Base-by-base conservation (phyloP, 2,888 invertebrate genomes). In the Synanthedon myopaeformis region DNA sequence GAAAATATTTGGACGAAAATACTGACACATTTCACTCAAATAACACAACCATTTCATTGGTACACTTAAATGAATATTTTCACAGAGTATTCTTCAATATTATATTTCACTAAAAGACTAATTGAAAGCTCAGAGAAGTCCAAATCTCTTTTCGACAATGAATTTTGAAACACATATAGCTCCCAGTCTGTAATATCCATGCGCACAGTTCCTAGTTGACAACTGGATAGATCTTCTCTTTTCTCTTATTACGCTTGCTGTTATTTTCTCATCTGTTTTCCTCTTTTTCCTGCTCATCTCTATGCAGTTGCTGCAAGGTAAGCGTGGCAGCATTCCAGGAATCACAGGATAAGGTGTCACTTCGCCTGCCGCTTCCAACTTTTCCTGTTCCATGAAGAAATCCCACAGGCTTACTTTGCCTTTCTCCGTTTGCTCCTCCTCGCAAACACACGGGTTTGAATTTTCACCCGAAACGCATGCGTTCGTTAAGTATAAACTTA, bases 271-370 rank as follows among this genome's bases (percentile, higher is more conserved):
- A 5, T 45, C 45, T 1, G 45, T 17, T 23, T 49, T 49, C 49
- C 49, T 49, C 49, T 49, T 49, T 10, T 4, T 49, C 23, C 49
- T 45, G n/a, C 10, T 58, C 11, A 57, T 61, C 11, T 62, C 63
- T 10, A 59, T n/a, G 53, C 70, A 72, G 55, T 67, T 64, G 3
- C 56, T 56, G 52, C 72, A 72, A 0, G 63, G 61, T 0, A 62
- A 57, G 0, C 62, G 14, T 0, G 69, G 66, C 0, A 64, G 60
- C 0, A 72, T 49, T 2, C 66, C 54, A 0, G 70, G 64, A 0
- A 65, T 3, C 0, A 66, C 58, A 0, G 64, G 60, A 2, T 59
- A 45, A 3, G 13, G n/a, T 6, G n/a, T 45, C 45, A 13, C 14
- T n/a, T 45, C 45, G 4, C 45, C 45, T 6, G 45, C 45, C 14